Evolutionary conservation across 1,140 invertebrate genomes (phyloP).

Genomic region (Euwallacea fornicatus): DNA sequence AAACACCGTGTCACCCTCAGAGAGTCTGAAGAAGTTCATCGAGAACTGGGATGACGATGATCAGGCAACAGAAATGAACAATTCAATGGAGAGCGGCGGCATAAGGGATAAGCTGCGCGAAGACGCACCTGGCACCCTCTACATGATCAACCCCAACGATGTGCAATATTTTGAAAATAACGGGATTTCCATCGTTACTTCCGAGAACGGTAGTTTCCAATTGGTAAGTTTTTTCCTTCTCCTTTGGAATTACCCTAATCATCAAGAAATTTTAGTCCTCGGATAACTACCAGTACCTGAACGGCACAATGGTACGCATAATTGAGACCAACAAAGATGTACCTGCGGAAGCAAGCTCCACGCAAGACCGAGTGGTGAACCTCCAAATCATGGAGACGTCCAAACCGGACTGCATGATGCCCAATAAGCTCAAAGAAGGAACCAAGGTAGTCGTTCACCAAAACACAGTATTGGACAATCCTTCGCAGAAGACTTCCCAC

Average conservation of each 20-base stretch:
- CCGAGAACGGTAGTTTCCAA: conserved; percentile 40
- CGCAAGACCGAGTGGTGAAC: conserved; percentile 42
- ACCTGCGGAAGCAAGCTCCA: conserved; percentile 23
- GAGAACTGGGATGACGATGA: conserved; percentile 50
- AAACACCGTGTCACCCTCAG: conserved; percentile 34
- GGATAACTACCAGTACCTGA: conserved; percentile 41
- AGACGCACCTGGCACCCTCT: conserved; percentile 42
- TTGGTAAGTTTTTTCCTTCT: conserved; percentile 18
- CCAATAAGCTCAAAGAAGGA: background rate
- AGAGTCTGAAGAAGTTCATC: conserved; percentile 47
- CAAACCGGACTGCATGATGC: conserved; percentile 42
- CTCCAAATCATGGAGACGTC: conserved; percentile 45
- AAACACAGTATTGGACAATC: conserved; percentile 39
- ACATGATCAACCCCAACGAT: conserved; percentile 44
- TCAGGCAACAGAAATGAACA: background rate
- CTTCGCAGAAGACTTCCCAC: background rate
- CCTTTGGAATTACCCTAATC: background rate
- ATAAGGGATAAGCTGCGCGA: conserved; percentile 40
- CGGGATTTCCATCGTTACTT: conserved; percentile 40
- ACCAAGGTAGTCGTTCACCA: conserved; percentile 33
- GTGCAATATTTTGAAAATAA: conserved; percentile 44
- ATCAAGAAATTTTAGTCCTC: conserved; percentile 28
- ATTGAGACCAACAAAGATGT: conserved; percentile 33
- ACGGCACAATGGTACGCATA: conserved; percentile 38
- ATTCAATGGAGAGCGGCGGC: conserved; percentile 15